Conservation (phyloP, 2,113 vertebrate species). For the Chionis minor region DNA sequence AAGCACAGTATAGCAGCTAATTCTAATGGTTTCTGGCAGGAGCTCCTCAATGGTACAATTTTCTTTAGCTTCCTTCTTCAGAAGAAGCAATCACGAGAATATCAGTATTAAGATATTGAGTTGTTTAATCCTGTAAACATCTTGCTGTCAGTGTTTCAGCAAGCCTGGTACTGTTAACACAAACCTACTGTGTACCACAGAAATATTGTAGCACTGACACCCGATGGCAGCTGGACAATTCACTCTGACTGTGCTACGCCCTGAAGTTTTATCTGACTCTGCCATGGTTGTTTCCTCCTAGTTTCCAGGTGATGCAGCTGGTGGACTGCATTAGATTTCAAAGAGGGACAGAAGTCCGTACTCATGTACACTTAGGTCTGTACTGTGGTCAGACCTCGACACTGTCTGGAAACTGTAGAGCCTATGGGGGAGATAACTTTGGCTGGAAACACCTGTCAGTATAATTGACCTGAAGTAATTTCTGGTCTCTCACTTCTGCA, state of each 20-base stretch:
- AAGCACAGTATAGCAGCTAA: not conserved
- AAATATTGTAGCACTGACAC: not conserved
- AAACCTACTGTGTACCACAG: fast-evolving
- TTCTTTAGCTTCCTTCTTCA: fast-evolving
- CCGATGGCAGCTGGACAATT: not conserved
- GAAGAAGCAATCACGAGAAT: not conserved
- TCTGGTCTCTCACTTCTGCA: fast-evolving
- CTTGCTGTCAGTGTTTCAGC: not conserved
- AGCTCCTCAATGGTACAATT: not conserved
- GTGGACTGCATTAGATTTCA: not conserved
- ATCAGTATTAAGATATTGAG: not conserved
- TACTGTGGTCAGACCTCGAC: not conserved
- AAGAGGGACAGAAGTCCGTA: not conserved
- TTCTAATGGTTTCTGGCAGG: not conserved
- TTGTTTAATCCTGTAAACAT: not conserved
- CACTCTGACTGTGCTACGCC: not conserved
- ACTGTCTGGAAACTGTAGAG: fast-evolving
- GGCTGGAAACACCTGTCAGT: not conserved
- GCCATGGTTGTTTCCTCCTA: not conserved
- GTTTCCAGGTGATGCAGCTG: not conserved
- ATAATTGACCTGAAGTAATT: not conserved
- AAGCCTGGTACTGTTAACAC: not conserved
- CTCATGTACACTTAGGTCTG: not conserved
- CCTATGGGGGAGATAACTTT: not conserved
- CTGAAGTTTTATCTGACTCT: not conserved